These are phyloP conservation scores for Electrophaes corylata DNA, from an alignment of 2,888 invertebrate species.

Conservation along the genomic window DNA sequence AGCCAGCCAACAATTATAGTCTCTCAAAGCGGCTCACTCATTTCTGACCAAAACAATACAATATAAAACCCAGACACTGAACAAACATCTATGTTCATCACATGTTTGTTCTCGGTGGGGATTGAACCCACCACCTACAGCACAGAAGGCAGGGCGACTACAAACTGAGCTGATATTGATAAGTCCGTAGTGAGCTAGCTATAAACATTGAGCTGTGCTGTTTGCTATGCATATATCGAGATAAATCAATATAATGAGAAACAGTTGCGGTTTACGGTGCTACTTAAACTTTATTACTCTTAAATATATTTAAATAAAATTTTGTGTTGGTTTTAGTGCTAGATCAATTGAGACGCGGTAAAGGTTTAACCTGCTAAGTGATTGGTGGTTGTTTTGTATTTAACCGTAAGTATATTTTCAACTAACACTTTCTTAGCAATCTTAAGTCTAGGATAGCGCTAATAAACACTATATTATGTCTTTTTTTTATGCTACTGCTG, in stretches of 20 bases:
- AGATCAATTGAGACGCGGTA: neutral
- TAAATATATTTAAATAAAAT: neutral
- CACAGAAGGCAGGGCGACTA: neutral
- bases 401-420: neutral
- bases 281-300: neutral
- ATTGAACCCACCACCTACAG: no score
- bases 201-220: conserved; percentile 1
- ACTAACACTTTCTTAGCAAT: neutral
- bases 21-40: no score
- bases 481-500: no score
- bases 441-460: neutral
- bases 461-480: neutral
- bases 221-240: conserved; percentile 6
- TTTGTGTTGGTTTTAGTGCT: neutral
- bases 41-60: no score
- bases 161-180: neutral
- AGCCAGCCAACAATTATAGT: no score
- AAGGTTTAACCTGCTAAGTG: neutral
- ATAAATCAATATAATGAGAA: conserved; percentile 16
- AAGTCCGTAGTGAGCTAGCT: neutral
- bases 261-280: conserved; percentile 6
- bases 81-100: no score
- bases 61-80: no score
- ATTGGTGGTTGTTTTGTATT: neutral
- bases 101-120: no score